Percentiles rank a stretch among this genome's conserved stretches.
These are phyloP conservation scores for Glomeris marginata DNA, from an alignment of 2,888 invertebrate species.

Conservation along the genomic window DNA sequence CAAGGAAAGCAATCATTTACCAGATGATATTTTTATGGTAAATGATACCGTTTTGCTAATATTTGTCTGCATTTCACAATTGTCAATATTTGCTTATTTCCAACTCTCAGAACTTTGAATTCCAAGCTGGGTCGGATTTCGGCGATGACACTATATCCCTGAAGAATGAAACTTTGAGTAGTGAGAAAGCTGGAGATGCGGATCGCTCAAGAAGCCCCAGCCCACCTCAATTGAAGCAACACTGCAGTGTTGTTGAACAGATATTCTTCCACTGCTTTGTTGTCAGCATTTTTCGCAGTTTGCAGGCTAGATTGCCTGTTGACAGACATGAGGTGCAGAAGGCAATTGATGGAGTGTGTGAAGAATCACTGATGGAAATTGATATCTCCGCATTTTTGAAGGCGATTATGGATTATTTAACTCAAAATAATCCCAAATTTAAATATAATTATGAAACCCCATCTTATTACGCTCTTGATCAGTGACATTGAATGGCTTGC, in stretches of 20 bases:
- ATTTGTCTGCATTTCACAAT: too few species aligned
- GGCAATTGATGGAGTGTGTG: constrained; percentile 50
- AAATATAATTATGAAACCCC: too few species aligned
- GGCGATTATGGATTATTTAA: too few species aligned
- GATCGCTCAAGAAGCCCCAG: constrained; percentile 18
- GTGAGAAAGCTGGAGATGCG: constrained; percentile 22
- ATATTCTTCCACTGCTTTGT: constrained; percentile 48
- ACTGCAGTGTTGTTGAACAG: constrained; percentile 42
- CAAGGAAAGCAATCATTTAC: too few species aligned
- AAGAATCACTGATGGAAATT: constrained; percentile 47
- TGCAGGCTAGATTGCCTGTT: constrained; percentile 42
- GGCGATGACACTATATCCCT: constrained; percentile 14
- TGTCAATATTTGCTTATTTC: too few species aligned
- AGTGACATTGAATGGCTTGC: not conserved
- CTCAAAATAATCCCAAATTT: too few species aligned
- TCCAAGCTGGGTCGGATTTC: constrained; percentile 18
- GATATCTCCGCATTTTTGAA: constrained; percentile 52
- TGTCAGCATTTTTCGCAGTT: constrained; percentile 42
- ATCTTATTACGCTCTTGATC: too few species aligned
- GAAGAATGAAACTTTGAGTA: constrained; percentile 14
- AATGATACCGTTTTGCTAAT: not conserved
- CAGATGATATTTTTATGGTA: constrained; percentile 16
- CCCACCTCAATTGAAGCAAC: constrained; percentile 32
- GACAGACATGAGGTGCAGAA: constrained; percentile 47
- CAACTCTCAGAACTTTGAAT: constrained; percentile 22